Evolutionary conservation across 1,140 invertebrate species (phyloP).

Genomic region (Drosophila funebris): DNA sequence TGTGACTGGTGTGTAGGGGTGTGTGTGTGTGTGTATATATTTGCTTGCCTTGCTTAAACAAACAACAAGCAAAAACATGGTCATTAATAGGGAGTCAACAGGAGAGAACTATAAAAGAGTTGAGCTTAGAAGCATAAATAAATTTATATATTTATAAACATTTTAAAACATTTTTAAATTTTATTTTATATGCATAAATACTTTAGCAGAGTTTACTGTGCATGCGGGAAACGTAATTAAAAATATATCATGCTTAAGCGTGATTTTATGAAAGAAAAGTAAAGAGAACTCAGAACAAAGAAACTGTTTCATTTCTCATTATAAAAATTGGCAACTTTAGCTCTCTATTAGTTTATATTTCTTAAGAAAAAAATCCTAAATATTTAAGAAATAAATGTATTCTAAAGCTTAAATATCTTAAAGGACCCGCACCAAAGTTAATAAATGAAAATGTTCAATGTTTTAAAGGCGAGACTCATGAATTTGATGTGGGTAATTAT

Average conservation of each 20-base stretch:
- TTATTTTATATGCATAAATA: neutral
- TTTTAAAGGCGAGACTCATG: neutral
- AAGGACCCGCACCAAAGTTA: conserved; percentile 6
- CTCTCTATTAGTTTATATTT: neutral
- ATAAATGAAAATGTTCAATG: conserved; percentile 4
- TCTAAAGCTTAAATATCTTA: no score
- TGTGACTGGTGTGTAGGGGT: conserved; percentile 1
- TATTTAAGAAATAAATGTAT: neutral
- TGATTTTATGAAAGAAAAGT: neutral
- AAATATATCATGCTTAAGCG: neutral
- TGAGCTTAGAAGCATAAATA: neutral
- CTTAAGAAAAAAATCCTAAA: neutral
- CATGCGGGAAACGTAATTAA: neutral
- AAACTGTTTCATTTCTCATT: neutral
- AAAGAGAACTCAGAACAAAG: neutral
- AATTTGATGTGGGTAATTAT: conserved; percentile 77
- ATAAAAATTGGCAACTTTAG: neutral
- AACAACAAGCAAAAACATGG: conserved; percentile 17
- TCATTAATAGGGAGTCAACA: neutral
- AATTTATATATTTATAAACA: neutral
- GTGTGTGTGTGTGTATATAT: conserved; percentile 24
- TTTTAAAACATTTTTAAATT: neutral
- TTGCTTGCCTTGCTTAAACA: conserved; percentile 16
- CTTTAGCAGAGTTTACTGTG: no score
- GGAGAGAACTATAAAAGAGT: no score